Conservation (phyloP, 2,113 vertebrate genomes). For the Forbesichthys agassizii region DNA sequence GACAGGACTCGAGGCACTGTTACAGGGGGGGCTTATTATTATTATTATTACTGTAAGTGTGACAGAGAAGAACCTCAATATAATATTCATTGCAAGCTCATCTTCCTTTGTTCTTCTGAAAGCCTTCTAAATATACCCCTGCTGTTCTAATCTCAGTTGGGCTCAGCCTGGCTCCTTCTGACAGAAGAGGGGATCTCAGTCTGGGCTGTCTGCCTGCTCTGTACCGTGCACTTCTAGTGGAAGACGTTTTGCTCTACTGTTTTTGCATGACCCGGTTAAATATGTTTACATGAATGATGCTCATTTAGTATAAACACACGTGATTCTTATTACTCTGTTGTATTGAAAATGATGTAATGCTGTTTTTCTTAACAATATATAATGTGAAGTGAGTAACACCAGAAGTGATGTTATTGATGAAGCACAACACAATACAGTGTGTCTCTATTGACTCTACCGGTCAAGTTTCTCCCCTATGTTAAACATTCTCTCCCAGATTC, state of each 20-base stretch:
- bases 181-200: conserved; percentile 67
- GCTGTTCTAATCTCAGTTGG: conserved; percentile 13
- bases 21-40: conserved; percentile 3
- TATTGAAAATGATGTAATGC: conserved; percentile 67
- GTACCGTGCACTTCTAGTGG: conserved; percentile 77
- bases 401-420: conserved; percentile 68
- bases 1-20: conserved; percentile 1
- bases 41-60: neutral
- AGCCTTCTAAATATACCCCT: conserved; percentile 14
- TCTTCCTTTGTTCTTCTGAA: conserved; percentile 26
- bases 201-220: conserved; percentile 65
- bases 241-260: conserved; percentile 75
- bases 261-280: conserved; percentile 83
- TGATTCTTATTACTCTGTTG: conserved; percentile 75
- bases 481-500: neutral
- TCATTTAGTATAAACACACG: conserved; percentile 72
- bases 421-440: conserved; percentile 66
- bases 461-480: conserved; percentile 45
- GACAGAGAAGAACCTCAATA: neutral
- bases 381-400: conserved; percentile 76
- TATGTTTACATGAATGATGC: conserved; percentile 83
- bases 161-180: conserved; percentile 17
- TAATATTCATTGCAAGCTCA: conserved; percentile 11
- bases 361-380: conserved; percentile 71
- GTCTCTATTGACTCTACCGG: conserved; percentile 54